Base-by-base conservation (phyloP, 2,888 invertebrate genomes). In the Itoplectis maculator region DNA sequence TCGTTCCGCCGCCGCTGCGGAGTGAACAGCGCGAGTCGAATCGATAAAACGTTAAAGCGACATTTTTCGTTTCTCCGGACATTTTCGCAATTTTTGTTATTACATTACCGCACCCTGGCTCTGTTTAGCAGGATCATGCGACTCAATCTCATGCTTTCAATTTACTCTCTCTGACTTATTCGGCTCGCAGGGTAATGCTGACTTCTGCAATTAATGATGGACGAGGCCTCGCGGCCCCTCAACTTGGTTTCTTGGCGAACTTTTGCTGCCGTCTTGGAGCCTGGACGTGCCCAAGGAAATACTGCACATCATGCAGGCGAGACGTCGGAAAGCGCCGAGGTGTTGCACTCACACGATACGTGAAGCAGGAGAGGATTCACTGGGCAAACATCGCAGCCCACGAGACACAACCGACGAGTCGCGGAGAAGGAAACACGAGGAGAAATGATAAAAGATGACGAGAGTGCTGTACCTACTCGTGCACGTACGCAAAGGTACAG, bases 1-100 rank as follows among this genome's bases (percentile, higher is more conserved):
- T 69, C 49, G 40, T 45, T 40, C 49, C 35, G 54, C 54, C 49
- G 9, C 29, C 35, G 54, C 54, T 51, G 9, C 15, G 63, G 47
- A 54, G 63, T 51, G 42, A 23, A 40, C 20, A 8, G 29, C 29
- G 29, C 29, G 23, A 59, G 18, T 20, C 29, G 6, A 70, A 70
- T 65, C 63, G 74, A 69, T 66, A 74, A 75, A 59, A 56, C 56
- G 59, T 72, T 51, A 66, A 73, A 76, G 69, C 42, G 51, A 78
- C 51, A 40, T 66, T 18, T 65, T 59, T 47, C 45, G 23, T 56
- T 47, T 47, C 35, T 45, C 59, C 56, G 20, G 40, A 54, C 20
- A 15, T 49, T 68, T 68, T 47, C 20, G 7, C 18, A 63, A 47
- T 47, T 47, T 63, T 47, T 47, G 47, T 29, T 4, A n/a, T 45